phyloP scores from a whole-genome alignment of 2,797 vertebrate genomes.

The Ceryle rudis region DNA sequence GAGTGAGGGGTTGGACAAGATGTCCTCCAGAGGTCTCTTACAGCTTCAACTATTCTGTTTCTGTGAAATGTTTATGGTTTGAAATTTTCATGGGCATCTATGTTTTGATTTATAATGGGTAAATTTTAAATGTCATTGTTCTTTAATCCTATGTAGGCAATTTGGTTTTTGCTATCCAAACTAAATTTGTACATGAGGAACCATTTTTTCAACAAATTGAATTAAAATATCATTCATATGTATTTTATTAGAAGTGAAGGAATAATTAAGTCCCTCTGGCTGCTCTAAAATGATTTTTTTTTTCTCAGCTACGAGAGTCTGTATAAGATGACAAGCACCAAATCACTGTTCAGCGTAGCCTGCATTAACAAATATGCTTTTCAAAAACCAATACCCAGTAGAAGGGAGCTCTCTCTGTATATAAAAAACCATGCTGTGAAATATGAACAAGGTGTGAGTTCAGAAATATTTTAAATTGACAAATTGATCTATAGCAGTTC shows the following conservation, averaged over 20 bases:
- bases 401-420: background rate
- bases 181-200: background rate
- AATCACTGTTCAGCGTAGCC: background rate
- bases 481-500: background rate
- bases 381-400: background rate
- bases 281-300: background rate
- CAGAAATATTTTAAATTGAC: background rate
- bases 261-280: background rate
- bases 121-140: background rate
- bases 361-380: background rate
- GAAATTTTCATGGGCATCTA: background rate
- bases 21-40: background rate
- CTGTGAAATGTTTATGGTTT: background rate
- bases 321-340: background rate
- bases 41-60: background rate
- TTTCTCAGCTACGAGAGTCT: background rate
- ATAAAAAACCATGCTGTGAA: background rate
- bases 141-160: background rate
- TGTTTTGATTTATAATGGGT: background rate
- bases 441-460: background rate
- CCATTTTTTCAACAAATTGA: background rate
- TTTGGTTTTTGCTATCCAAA: background rate
- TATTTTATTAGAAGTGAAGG: background rate
- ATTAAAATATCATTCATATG: background rate
- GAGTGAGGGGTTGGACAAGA: background rate